Base-by-base conservation (phyloP, 2,797 vertebrate species). In the Sebastiscus tertius region DNA sequence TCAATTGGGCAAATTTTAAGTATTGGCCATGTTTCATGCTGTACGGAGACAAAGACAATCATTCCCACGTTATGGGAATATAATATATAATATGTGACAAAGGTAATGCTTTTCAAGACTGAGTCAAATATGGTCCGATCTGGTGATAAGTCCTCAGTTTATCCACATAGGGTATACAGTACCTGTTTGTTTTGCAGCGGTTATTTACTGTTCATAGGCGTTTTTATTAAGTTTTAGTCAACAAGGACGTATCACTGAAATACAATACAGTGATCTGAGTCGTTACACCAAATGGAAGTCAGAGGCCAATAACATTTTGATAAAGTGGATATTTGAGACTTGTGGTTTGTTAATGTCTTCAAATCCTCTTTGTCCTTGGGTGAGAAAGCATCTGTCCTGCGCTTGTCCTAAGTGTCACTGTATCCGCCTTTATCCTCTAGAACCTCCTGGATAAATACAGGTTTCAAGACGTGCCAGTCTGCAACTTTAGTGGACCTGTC, bases 401-500 rank as follows among this genome's bases (percentile, higher is more conserved):
- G 64, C 82, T 86, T 78, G 82, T 86, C 75, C 84, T 75, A 89
- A 90, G 92, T 94, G 94, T 94, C 94, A 95, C 93, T 94, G 93
- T 95, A 94, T 94, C 93, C 77, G 88, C 90, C 86, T 85, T 87
- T 69, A 81, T 93, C 90, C 84, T 70, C 82, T 56, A 33, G 79
- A 71, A 87, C 89, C 93, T 90, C 88, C 92, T 75, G 84, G 92
- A 90, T 94, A 94, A 94, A 88, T 92, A 93, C 86, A 92, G 86
- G 93, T 89, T 92, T 85, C 83, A 73, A 72, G 89, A 87, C 65
- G 4, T 84, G 79, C 78, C 77, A 80, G 79, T 89, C 90, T 88
- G 88, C 88, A 92, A 93, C 93, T 91, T 92, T 83, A 88, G 87
- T 14, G 55, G 85, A 81, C 79, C 86, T 83, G 83, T 79, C 84